Evolutionary conservation across 2,888 invertebrate genomes (phyloP), one percentile per base, ranked within the genome.

Genomic region (Erpobdella octoculata): DNA sequence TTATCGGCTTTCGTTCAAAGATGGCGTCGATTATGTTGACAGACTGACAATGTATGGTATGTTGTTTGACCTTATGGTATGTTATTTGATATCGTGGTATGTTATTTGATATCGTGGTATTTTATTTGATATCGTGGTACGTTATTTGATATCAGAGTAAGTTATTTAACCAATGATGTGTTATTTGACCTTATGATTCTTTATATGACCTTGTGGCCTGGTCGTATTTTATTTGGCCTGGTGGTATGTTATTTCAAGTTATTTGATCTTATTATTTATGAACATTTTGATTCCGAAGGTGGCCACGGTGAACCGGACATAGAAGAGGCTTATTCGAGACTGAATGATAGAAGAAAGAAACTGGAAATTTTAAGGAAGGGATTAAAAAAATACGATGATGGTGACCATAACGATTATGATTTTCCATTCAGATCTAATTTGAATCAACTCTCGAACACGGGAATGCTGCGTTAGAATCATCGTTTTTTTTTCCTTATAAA

Each of bases 261-360:
- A n/a, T n/a, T n/a, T n/a, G n/a, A n/a, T n/a, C n/a, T n/a, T n/a
- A n/a, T n/a, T n/a, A n/a, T n/a, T n/a, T n/a, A n/a, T 46, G 18
- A 15, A 18, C 15, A 18, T 18, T 46, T 15, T 46, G 25, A 59
- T 31, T 5, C 64, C n/a, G 64, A 64, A 9, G 6, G 8, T 15
- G 31, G 33, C 33, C 21, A 18, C 0, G 37, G 41, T 64, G 33
- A 35, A 28, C 48, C 38, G 21, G 41, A 53, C 9, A 36, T 72
- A 8, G 62, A 72, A 38, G 38, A 48, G 15, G 62, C 80, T 58
- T 81, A 80, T 72, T 71, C 79, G n/a, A 76, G 77, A 68, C 71
- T 81, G 68, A 80, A 80, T 66, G 79, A 80, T 38, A 76, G 81
- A 31, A 79, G 80, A 74, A 77, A 76, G 58, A 78, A 79, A 72